A percentile compares a stretch with the other conserved stretches of the same genome.
These are phyloP conservation scores for Babyrousa celebensis DNA, from an alignment of 2,797 vertebrate species.

Conservation along the genomic window DNA sequence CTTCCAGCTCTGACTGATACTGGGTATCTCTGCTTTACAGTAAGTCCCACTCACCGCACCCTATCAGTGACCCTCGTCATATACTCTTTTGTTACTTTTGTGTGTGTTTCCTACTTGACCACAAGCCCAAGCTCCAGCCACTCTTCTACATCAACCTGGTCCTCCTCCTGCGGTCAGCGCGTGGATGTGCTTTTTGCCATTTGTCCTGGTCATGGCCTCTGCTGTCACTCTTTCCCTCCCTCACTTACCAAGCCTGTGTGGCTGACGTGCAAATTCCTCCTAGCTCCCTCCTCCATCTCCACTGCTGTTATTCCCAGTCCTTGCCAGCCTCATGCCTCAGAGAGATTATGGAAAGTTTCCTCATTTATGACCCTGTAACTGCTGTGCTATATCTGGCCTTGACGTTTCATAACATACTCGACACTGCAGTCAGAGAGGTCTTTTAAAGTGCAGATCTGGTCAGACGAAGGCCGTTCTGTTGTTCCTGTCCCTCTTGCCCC, in stretches of 20 bases:
- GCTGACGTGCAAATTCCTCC: not conserved
- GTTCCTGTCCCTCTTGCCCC: rapidly evolving
- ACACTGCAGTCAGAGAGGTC: not conserved
- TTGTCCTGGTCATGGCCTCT: not conserved
- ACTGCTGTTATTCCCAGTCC: rapidly evolving
- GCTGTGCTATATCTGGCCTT: rapidly evolving
- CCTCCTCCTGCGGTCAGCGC: no score
- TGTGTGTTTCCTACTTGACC: not conserved
- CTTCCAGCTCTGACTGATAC: not conserved
- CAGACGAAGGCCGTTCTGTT: not conserved
- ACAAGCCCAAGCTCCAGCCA: not conserved
- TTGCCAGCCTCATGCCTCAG: rapidly evolving
- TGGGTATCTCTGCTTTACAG: rapidly evolving
- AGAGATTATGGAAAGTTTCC: not conserved
- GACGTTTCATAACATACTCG: not conserved
- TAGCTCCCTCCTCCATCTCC: not conserved
- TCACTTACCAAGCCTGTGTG: rapidly evolving
- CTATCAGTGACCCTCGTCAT: no score
- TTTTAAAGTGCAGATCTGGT: not conserved
- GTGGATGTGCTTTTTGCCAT: not conserved
- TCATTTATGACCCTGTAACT: rapidly evolving
- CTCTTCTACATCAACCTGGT: not conserved
- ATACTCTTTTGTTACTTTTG: no score
- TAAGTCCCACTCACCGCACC: rapidly evolving
- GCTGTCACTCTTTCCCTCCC: no score